A percentile compares a stretch with the other conserved stretches of the same genome.
Evolutionary conservation across 1,140 invertebrate species (phyloP).

Genomic region (honey bee (Apis mellifera)): Amel_HAv3.1 CM009936.2:4724001-4724500

Average conservation of each 20-base stretch:
- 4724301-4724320: constrained; percentile 46
- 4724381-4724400: background rate
- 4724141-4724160: too few species aligned
- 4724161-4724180: too few species aligned
- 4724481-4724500: background rate
- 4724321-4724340: constrained; percentile 64
- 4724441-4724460: constrained; percentile 3
- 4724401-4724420: background rate
- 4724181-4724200: too few species aligned
- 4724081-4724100: background rate
- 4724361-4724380: constrained; percentile 63
- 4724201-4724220: background rate
- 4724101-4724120: background rate
- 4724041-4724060: background rate
- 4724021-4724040: background rate
- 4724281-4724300: constrained; percentile 17
- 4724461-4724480: background rate
- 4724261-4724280: constrained; percentile 65
- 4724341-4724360: constrained; percentile 35
- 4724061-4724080: background rate
- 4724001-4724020: background rate
- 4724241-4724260: constrained; percentile 33
- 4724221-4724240: constrained; percentile 13
- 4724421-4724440: background rate
- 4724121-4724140: background rate